phyloP scores from a whole-genome alignment of 2,797 vertebrate species.

The Malurus leucopterus region DNA sequence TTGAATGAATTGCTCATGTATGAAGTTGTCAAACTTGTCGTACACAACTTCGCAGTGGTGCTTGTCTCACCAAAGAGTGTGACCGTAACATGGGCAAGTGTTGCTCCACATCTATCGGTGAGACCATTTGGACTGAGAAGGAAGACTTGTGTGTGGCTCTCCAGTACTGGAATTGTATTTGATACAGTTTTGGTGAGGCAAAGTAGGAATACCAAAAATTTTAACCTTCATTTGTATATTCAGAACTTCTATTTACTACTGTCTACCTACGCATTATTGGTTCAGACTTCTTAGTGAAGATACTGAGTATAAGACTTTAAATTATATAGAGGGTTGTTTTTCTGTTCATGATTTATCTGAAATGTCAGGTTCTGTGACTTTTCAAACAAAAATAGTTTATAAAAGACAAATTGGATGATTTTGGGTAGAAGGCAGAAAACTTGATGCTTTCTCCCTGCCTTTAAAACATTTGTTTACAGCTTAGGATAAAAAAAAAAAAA shows the following conservation, averaged over 20 bases:
- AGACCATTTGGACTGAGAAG: neutral
- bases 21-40: neutral
- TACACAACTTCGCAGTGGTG: neutral
- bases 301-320: neutral
- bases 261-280: neutral
- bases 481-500: neutral
- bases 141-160: neutral
- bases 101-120: neutral
- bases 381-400: slow-evolving; percentile 52
- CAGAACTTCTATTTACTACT: neutral
- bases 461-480: slow-evolving; percentile 66
- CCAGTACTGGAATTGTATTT: neutral
- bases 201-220: neutral
- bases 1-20: neutral
- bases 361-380: slow-evolving; percentile 41
- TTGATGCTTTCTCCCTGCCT: slow-evolving; percentile 19
- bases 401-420: slow-evolving; percentile 53
- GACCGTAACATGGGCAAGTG: neutral
- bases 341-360: slow-evolving; percentile 48
- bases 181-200: neutral
- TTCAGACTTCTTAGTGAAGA: neutral
- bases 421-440: slow-evolving; percentile 21
- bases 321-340: slow-evolving; percentile 20
- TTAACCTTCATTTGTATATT: neutral
- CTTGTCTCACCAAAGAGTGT: neutral